Conservation (phyloP, 2,888 invertebrate species). For the Hemistola chrysoprasaria region DNA sequence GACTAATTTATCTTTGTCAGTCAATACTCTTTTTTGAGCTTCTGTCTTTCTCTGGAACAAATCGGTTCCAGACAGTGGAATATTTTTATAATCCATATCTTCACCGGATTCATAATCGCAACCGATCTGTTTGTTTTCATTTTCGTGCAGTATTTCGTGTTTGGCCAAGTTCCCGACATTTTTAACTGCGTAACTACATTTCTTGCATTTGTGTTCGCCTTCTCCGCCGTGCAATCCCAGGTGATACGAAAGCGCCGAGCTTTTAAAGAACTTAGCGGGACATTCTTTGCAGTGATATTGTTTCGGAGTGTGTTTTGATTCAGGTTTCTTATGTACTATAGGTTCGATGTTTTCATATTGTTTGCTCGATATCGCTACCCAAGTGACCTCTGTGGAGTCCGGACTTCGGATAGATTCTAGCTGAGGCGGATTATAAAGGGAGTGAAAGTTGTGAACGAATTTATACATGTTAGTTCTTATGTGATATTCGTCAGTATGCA, state of each 20-base stretch:
- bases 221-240: conserved; percentile 85
- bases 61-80: conserved; percentile 85
- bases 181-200: conserved; percentile 87
- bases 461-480: conserved; percentile 87
- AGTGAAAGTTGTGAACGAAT: conserved; percentile 84
- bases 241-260: conserved; percentile 87
- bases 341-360: conserved; percentile 46
- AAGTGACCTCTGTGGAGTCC: conserved; percentile 56
- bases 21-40: conserved; percentile 76
- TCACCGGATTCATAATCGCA: conserved; percentile 77
- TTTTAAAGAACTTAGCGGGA: conserved; percentile 88
- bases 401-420: conserved; percentile 65
- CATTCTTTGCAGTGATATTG: conserved; percentile 84
- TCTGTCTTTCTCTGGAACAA: conserved; percentile 85
- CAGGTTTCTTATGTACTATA: conserved; percentile 48
- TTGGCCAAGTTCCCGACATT: conserved; percentile 85
- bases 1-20: conserved; percentile 74
- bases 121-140: conserved; percentile 49
- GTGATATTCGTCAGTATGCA: conserved; percentile 91
- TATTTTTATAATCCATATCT: conserved; percentile 73
- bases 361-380: conserved; percentile 67
- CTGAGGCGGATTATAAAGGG: conserved; percentile 85
- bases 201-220: conserved; percentile 85
- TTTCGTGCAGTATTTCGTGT: conserved; percentile 83
- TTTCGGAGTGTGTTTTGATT: conserved; percentile 58